A percentile compares a stretch with the other conserved stretches of the same genome.
phyloP scores from a whole-genome alignment of 2,888 invertebrate species.

The Gisinianus flammeolus region DNA sequence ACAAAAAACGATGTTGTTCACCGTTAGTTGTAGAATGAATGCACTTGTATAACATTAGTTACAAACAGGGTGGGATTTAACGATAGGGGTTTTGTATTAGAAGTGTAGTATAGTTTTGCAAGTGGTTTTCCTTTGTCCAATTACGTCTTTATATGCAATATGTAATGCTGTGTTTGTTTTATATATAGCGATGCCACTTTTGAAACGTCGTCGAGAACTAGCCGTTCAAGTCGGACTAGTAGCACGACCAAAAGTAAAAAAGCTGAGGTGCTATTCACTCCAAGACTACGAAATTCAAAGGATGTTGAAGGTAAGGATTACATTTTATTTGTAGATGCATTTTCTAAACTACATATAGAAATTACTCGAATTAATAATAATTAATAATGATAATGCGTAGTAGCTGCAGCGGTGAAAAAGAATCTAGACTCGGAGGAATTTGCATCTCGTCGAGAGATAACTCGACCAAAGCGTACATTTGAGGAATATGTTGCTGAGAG shows the following conservation, averaged over 20 bases:
- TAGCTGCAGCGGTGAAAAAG: background rate
- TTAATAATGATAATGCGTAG: too few relatives aligned
- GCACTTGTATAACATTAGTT: background rate
- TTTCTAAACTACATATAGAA: too few relatives aligned
- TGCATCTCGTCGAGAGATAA: background rate
- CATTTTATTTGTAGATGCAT: background rate
- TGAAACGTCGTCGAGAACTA: slow-evolving; percentile 36
- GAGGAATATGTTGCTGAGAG: slow-evolving; percentile 41
- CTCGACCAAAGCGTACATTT: slow-evolving; percentile 19
- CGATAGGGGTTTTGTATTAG: too few relatives aligned
- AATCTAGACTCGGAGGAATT: background rate
- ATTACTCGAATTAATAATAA: too few relatives aligned
- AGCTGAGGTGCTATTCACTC: slow-evolving; percentile 1
- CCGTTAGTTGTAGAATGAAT: too few relatives aligned
- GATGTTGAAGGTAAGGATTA: slow-evolving; percentile 12
- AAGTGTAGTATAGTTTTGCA: too few relatives aligned
- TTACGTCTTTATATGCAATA: too few relatives aligned
- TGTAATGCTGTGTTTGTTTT: too few relatives aligned
- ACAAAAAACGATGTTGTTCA: too few relatives aligned
- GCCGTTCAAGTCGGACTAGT: slow-evolving; percentile 35
- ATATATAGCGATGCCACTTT: slow-evolving; percentile 31
- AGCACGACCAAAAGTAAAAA: background rate
- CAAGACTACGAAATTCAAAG: background rate
- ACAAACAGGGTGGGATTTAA: too few relatives aligned
- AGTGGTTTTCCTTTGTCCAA: too few relatives aligned